These are phyloP conservation scores for Tetraneura akinire DNA, from an alignment of 1,140 invertebrate genomes.

Conservation along the genomic window DNA sequence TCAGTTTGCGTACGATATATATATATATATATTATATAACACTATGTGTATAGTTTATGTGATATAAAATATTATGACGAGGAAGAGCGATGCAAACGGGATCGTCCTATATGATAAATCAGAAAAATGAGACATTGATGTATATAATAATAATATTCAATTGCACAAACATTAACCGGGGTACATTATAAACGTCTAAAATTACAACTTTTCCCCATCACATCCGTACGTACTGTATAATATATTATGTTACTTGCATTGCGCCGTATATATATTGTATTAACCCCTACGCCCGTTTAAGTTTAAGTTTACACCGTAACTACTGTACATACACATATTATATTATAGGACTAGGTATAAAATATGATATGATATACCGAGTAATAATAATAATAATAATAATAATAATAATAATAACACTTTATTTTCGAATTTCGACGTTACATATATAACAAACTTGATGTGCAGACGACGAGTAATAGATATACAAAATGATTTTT, in stretches of 20 bases:
- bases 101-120: not conserved
- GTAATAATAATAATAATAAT: too few relatives aligned
- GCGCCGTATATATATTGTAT: not conserved
- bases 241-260: not conserved
- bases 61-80: too few relatives aligned
- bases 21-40: not conserved
- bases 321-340: not conserved
- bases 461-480: too few relatives aligned
- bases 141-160: conserved; percentile 8
- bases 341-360: too few relatives aligned
- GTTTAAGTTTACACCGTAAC: not conserved
- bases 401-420: too few relatives aligned
- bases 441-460: too few relatives aligned
- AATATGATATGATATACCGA: too few relatives aligned
- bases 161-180: conserved; percentile 10
- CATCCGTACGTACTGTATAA: not conserved
- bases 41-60: too few relatives aligned
- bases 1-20: too few relatives aligned
- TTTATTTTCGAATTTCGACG: too few relatives aligned
- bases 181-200: conserved; percentile 8
- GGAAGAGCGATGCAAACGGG: not conserved
- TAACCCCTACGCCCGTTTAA: too few relatives aligned
- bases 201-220: conserved; percentile 17
- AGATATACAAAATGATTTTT: too few relatives aligned
- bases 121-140: conserved; percentile 22